Base-by-base conservation (phyloP, 1,140 invertebrate genomes). In the Bombus soroeensis region DNA sequence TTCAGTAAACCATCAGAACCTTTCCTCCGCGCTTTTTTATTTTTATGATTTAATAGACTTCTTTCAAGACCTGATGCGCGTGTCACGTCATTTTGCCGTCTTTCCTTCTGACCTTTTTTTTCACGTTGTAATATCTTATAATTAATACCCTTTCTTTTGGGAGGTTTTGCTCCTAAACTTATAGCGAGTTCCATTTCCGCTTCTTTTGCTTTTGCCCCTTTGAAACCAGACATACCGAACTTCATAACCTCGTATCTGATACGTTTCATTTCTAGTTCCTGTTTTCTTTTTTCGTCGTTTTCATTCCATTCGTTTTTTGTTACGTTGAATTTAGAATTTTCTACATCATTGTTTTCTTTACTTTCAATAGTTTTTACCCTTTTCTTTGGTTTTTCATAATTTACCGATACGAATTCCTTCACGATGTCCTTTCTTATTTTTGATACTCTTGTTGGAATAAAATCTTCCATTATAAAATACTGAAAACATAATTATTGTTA, bases 221-320 rank as follows among this genome's bases (percentile, higher is more conserved):
- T 93, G 25, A 97, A 95, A 71, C 96, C 96, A 74, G 96, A 95
- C 87, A 96, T 96, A 73, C 96, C 97, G 92, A 97, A 97, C 86
- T 96, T 97, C 59, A 97, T 95, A 12, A 97, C 94, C 88, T 97
- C 97, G 90, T 96, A 95, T 78, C 96, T 95, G 0, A 95, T 94
- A 80, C 92, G 95, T 72, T 96, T 96, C 87, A 97, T 96, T 85
- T 96, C 96, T 39, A 96, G 89, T 89, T 96, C 96, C 86, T 94
- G 93, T 41, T 92, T 78, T 22, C 77, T 87, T 70, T 71, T 93
- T 5, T 83, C 34, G 80, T 94, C 89, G 0, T 81, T 57, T 62
- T 85, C 25, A 34, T 43, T 22, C 25, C 32, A 22, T 15, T 79
- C 9, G 2, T 57, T 37, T 32, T 10, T 34, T 25, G 75, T 39